Percentiles rank a stretch among this genome's conserved stretches.
These are phyloP conservation scores for Perognathus longimembris DNA, from an alignment of 2,113 vertebrate genomes.

Conservation along the genomic window DNA sequence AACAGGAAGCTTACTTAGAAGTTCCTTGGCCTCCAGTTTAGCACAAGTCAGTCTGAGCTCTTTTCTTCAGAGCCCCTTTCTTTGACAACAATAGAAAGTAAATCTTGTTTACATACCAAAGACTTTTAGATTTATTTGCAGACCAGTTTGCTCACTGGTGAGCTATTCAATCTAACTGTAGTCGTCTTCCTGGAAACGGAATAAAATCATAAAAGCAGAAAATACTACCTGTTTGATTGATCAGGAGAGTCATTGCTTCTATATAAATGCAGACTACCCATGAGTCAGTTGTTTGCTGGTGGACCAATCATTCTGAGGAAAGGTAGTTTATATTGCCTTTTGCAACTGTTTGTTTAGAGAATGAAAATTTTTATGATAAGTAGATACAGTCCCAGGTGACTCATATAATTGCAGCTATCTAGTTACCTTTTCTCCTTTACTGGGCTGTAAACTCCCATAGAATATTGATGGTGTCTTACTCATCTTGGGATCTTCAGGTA, in stretches of 20 bases:
- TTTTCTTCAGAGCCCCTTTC: slow-evolving; percentile 11
- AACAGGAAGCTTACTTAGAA: not conserved
- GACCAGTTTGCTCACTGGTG: not conserved
- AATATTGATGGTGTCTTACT: not conserved
- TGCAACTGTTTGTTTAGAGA: not conserved
- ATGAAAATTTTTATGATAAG: not conserved
- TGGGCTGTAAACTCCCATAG: not conserved
- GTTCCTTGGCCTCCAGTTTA: not conserved
- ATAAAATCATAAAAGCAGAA: slow-evolving; percentile 31
- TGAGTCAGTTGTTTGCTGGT: slow-evolving; percentile 20
- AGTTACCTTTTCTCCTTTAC: slow-evolving; percentile 2
- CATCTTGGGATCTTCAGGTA: not conserved
- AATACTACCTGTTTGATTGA: not conserved
- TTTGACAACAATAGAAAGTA: slow-evolving; percentile 14
- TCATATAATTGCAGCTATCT: not conserved
- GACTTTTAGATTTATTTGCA: not conserved
- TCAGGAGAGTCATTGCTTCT: slow-evolving; percentile 35
- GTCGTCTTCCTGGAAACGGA: not conserved
- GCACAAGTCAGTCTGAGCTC: slow-evolving; percentile 24
- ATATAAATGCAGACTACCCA: slow-evolving; percentile 38
- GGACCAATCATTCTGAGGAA: not conserved
- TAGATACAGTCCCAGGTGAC: not conserved
- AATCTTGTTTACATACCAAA: not conserved
- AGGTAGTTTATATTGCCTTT: not conserved
- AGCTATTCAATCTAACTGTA: slow-evolving; percentile 11